Conservation (phyloP, 1,140 invertebrate genomes). For the Drosophila parabipectinata region DNA sequence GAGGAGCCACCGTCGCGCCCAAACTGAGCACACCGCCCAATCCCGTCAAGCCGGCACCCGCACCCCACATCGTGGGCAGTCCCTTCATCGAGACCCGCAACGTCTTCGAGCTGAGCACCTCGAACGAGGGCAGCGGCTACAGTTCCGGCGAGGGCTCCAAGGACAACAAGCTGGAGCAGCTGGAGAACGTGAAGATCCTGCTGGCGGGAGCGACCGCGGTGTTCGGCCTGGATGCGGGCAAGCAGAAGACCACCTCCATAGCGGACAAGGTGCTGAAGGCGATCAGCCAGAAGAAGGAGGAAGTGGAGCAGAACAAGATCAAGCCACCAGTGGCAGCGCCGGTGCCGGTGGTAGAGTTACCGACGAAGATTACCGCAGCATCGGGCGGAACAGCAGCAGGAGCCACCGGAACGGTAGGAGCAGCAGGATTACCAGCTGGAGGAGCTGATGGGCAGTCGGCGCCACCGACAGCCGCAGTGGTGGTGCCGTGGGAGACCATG, state of each 20-base stretch:
- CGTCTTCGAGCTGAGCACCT: slow-evolving; percentile 78
- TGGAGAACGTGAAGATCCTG: slow-evolving; percentile 84
- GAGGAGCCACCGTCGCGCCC: slow-evolving; percentile 16
- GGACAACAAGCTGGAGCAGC: slow-evolving; percentile 85
- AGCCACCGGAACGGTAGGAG: background rate
- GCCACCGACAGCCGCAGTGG: background rate
- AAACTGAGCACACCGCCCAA: slow-evolving; percentile 61
- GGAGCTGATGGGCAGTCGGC: background rate
- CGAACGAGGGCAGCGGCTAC: slow-evolving; percentile 60
- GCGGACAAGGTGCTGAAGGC: slow-evolving; percentile 87
- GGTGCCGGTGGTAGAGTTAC: background rate
- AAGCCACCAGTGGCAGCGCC: slow-evolving; percentile 21
- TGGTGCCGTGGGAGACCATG: slow-evolving; percentile 20
- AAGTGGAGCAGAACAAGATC: slow-evolving; percentile 71
- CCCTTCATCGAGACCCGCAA: slow-evolving; percentile 85
- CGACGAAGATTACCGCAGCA: background rate
- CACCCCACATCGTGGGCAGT: slow-evolving; percentile 71
- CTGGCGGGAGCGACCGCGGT: slow-evolving; percentile 61
- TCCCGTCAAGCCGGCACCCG: slow-evolving; percentile 21
- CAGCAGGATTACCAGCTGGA: background rate
- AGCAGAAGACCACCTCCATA: slow-evolving; percentile 85
- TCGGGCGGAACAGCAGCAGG: background rate
- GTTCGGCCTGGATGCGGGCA: slow-evolving; percentile 75
- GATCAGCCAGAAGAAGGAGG: slow-evolving; percentile 84
- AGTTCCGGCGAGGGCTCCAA: slow-evolving; percentile 83